These are phyloP conservation scores for Meiosimyza decipiens DNA, from an alignment of 2,888 invertebrate genomes.

Conservation along the genomic window DNA sequence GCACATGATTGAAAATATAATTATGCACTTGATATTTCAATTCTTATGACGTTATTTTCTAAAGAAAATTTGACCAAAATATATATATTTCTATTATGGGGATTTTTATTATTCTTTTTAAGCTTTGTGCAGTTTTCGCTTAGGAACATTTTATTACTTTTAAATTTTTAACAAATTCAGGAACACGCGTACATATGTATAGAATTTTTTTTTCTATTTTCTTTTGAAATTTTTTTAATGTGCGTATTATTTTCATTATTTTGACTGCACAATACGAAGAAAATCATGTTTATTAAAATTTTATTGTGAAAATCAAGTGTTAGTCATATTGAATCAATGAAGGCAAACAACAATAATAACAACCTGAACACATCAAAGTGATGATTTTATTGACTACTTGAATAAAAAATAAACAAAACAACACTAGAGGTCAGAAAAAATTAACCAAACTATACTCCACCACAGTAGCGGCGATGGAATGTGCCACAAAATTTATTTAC, in stretches of 20 bases:
- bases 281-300: no score
- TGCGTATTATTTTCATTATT: no score
- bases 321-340: background rate
- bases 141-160: background rate
- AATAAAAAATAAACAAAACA: background rate
- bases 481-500: slow-evolving; percentile 11
- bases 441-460: background rate
- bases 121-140: background rate
- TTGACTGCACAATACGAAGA: no score
- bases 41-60: background rate
- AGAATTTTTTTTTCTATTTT: background rate
- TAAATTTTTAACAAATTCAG: background rate
- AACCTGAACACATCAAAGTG: slow-evolving; percentile 18
- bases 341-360: slow-evolving; percentile 2
- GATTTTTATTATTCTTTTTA: background rate
- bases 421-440: background rate
- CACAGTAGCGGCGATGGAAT: background rate
- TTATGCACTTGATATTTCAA: no score
- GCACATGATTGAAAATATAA: no score
- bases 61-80: background rate
- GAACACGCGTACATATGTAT: background rate
- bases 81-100: background rate
- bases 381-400: slow-evolving; percentile 21
- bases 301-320: no score
- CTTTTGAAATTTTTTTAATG: no score